Conservation (phyloP, 2,888 invertebrate genomes). For the Brachypterus glaber region DNA sequence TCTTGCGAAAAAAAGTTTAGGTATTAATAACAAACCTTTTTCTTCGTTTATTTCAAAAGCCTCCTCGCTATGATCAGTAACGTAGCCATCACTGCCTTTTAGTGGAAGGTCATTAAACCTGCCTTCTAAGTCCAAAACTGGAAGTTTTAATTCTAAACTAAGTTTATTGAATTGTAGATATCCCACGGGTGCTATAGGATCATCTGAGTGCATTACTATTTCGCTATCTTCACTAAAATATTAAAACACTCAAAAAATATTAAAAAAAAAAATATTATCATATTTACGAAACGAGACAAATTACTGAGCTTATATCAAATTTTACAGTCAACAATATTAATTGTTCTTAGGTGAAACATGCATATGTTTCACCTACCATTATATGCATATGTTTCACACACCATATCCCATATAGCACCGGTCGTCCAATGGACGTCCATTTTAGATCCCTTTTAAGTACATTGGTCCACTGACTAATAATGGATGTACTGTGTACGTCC, state of each 20-base stretch:
- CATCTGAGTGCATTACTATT: slow-evolving; percentile 79
- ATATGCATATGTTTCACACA: no score
- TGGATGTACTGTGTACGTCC: no score
- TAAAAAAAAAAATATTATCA: background rate
- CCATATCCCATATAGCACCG: no score
- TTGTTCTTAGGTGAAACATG: no score
- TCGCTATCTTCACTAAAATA: slow-evolving; percentile 70
- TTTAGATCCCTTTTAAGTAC: no score
- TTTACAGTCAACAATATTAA: background rate
- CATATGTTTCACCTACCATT: no score
- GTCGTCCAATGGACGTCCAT: no score
- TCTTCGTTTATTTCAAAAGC: slow-evolving; percentile 26
- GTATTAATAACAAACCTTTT: slow-evolving; percentile 19
- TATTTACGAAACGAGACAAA: no score
- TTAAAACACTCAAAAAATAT: slow-evolving; percentile 6
- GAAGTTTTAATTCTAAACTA: slow-evolving; percentile 61
- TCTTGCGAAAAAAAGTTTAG: no score
- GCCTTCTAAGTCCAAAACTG: slow-evolving; percentile 32
- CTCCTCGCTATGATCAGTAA: slow-evolving; percentile 38
- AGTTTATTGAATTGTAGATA: slow-evolving; percentile 82
- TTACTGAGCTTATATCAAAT: slow-evolving; percentile 1
- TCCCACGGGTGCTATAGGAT: slow-evolving; percentile 90
- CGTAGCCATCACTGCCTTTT: slow-evolving; percentile 36
- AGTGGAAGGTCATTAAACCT: slow-evolving; percentile 35
- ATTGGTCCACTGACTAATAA: no score